Evolutionary conservation across 2,888 invertebrate species (phyloP).

Genomic region (Cerceris ruficornis): DNA sequence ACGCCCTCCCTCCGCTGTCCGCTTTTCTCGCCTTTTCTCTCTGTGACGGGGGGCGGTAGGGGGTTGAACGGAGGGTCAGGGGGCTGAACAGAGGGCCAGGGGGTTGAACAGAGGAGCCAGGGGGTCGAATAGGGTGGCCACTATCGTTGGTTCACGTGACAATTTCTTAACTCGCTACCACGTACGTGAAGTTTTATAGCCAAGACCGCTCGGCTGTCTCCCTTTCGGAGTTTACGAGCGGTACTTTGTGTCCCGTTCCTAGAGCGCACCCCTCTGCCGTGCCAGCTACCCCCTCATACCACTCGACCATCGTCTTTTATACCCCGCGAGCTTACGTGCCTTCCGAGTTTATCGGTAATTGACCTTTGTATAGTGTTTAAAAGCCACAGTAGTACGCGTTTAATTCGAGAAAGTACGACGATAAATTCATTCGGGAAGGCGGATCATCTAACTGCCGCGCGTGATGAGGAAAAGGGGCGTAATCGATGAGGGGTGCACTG

Average conservation of each 20-base stretch:
- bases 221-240: conserved; percentile 58
- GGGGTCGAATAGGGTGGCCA: not conserved
- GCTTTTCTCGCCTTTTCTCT: conserved; percentile 33
- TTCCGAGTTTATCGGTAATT: conserved; percentile 63
- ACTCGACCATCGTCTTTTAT: conserved; percentile 40
- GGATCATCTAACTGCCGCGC: not conserved
- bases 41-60: not conserved
- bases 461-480: no score
- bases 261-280: not conserved
- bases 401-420: conserved; percentile 28
- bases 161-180: conserved; percentile 62
- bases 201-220: conserved; percentile 33
- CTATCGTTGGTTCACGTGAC: conserved; percentile 60
- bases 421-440: not conserved
- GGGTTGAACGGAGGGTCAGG: no score
- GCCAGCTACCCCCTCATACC: not conserved
- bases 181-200: conserved; percentile 53
- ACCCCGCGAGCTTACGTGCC: conserved; percentile 51
- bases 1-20: conserved; percentile 9
- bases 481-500: no score
- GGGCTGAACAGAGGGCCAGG: no score
- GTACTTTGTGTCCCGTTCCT: conserved; percentile 32
- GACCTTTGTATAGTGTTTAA: conserved; percentile 54
- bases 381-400: conserved; percentile 22
- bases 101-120: not conserved